Evolutionary conservation across 2,113 vertebrate species (phyloP).

Genomic region (Arenaria interpres): DNA sequence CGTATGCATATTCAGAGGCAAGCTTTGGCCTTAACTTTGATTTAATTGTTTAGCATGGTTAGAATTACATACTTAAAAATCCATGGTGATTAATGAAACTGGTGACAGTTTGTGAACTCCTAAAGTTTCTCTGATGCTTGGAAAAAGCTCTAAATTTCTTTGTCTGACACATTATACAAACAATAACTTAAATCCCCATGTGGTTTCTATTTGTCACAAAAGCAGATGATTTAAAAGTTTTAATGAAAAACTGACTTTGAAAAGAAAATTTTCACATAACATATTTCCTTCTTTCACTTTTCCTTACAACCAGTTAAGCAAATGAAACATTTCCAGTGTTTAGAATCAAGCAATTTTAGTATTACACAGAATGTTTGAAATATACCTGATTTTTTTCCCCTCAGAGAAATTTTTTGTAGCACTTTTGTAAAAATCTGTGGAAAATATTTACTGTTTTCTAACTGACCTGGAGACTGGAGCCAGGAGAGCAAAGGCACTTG

Average conservation of each 20-base stretch:
- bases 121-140: conserved; percentile 4
- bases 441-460: neutral
- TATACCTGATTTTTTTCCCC: neutral
- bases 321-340: neutral
- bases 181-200: conserved; percentile 21
- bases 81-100: conserved; percentile 18
- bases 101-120: conserved; percentile 18
- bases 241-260: neutral
- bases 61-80: conserved; percentile 17
- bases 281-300: neutral
- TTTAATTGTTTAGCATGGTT: conserved; percentile 31
- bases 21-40: neutral
- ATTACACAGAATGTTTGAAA: neutral
- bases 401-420: neutral
- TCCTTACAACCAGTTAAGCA: neutral
- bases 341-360: neutral
- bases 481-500: neutral
- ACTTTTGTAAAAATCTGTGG: neutral
- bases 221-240: neutral
- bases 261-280: neutral
- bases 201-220: conserved; percentile 21
- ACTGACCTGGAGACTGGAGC: neutral
- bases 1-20: neutral
- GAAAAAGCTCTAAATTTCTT: conserved; percentile 43
- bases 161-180: neutral